These are phyloP conservation scores for Perithous albicinctus DNA, from an alignment of 2,888 invertebrate species.

Conservation along the genomic window DNA sequence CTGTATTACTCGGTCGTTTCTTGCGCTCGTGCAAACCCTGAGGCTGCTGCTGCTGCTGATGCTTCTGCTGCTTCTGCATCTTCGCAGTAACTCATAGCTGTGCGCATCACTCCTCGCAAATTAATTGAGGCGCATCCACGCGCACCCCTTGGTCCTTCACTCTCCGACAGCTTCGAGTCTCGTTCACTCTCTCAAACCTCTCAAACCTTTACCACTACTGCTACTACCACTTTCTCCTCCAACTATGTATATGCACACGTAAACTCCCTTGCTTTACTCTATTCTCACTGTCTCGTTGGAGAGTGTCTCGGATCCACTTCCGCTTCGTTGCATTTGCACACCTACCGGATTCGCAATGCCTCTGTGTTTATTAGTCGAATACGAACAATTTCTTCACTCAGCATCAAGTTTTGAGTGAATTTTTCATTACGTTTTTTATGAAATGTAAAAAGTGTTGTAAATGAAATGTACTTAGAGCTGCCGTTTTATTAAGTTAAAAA, in stretches of 20 bases:
- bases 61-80: constrained; percentile 22
- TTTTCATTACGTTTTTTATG: background rate
- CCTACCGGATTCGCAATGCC: constrained; percentile 25
- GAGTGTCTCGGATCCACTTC: constrained; percentile 54
- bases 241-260: constrained; percentile 2
- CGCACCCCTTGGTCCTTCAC: constrained; percentile 63
- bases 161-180: constrained; percentile 51
- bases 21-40: constrained; percentile 62
- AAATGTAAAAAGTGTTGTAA: background rate
- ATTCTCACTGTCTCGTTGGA: constrained; percentile 50
- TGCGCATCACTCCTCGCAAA: constrained; percentile 72
- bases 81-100: constrained; percentile 20
- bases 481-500: too few species aligned
- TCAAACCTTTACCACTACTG: too few species aligned
- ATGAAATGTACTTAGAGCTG: background rate
- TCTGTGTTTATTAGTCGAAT: constrained; percentile 2
- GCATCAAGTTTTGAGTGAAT: constrained; percentile 19
- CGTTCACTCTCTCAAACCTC: constrained; percentile 40
- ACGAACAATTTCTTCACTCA: constrained; percentile 26
- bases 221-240: background rate
- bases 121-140: constrained; percentile 79
- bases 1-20: constrained; percentile 68
- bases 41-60: constrained; percentile 39
- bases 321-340: constrained; percentile 60
- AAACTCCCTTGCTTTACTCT: constrained; percentile 31